These are phyloP conservation scores for Caprella mutica DNA, from an alignment of 2,888 invertebrate species.

Conservation along the genomic window DNA sequence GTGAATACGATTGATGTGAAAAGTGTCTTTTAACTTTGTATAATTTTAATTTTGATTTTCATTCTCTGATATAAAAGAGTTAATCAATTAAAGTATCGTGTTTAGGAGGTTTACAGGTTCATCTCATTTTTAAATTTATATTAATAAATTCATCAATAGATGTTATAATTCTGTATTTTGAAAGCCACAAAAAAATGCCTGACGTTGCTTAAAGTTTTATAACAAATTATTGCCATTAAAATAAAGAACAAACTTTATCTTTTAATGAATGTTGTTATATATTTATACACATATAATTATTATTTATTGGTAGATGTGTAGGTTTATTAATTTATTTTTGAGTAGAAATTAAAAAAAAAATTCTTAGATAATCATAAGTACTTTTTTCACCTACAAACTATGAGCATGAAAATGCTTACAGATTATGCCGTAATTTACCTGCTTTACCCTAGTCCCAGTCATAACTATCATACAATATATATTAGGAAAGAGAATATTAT, in stretches of 20 bases:
- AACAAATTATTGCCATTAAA: conserved; percentile 3
- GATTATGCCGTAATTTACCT: no score
- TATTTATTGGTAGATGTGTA: not conserved
- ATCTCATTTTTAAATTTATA: no score
- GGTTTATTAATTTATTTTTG: conserved; percentile 5
- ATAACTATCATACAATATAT: no score
- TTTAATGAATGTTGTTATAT: not conserved
- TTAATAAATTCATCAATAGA: no score
- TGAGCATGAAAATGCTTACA: not conserved
- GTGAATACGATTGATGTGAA: not conserved
- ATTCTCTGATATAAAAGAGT: not conserved
- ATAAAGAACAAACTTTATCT: conserved; percentile 5
- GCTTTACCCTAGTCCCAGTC: no score
- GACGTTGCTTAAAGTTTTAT: no score
- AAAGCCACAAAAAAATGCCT: no score
- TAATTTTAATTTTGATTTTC: not conserved
- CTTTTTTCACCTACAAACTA: not conserved
- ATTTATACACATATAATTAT: conserved; percentile 1
- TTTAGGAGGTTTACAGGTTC: no score
- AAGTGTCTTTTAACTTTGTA: not conserved
- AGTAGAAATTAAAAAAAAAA: conserved; percentile 1
- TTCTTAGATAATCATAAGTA: conserved; percentile 2
- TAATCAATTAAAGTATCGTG: no score
- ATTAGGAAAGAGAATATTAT: no score
- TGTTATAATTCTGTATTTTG: no score